Evolutionary conservation across 2,113 vertebrate genomes (phyloP).

Genomic region (Gymnocephalus cernua): DNA sequence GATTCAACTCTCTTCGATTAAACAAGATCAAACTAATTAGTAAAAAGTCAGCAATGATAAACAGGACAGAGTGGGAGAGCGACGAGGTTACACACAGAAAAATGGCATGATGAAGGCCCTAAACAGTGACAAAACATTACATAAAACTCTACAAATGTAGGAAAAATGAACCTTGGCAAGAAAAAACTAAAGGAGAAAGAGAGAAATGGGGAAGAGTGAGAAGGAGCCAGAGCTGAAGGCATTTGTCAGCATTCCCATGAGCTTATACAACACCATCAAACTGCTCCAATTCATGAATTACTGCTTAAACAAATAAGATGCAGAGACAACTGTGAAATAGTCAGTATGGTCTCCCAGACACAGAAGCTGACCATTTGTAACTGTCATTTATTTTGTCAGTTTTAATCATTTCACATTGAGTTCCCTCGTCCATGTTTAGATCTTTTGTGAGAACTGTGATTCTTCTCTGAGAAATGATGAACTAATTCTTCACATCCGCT

Average conservation of each 20-base stretch:
- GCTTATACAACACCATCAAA: constrained; percentile 15
- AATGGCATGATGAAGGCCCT: background rate
- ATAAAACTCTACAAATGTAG: constrained; percentile 53
- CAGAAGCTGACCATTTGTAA: background rate
- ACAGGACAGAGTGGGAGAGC: background rate
- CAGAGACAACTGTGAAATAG: background rate
- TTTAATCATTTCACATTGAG: background rate
- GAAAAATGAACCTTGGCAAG: constrained; percentile 27
- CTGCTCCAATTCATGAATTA: background rate
- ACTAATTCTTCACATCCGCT: background rate
- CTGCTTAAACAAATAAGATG: background rate
- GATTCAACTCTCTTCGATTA: background rate
- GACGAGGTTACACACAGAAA: background rate
- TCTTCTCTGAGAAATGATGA: background rate
- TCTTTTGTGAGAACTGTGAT: background rate
- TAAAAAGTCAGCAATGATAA: background rate
- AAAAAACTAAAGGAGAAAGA: constrained; percentile 30
- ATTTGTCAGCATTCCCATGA: constrained; percentile 44
- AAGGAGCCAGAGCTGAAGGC: constrained; percentile 33
- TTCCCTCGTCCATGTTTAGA: background rate
- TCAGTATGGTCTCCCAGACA: background rate
- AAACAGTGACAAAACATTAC: constrained; percentile 40
- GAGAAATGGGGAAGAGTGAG: constrained; percentile 16
- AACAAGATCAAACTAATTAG: background rate
- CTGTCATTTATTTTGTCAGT: background rate